phyloP scores from a whole-genome alignment of 92 coral and sea anemone species.

The Porites evermanni region DNA sequence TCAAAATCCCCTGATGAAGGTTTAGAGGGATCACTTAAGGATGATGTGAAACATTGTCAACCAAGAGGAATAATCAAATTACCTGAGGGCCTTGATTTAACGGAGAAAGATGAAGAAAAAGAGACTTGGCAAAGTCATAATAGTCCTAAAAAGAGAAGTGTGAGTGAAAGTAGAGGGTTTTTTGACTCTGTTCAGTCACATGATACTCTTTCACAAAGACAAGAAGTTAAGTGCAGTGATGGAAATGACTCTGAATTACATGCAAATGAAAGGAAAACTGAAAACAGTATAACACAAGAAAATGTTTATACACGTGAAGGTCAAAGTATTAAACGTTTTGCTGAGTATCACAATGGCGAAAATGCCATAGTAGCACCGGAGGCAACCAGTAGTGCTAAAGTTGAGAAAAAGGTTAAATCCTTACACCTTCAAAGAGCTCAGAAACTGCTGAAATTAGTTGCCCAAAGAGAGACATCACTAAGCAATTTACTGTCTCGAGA shows the following conservation, averaged over 20 bases:
- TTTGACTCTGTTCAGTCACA: slow-evolving; percentile 17
- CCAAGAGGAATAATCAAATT: slow-evolving; percentile 79
- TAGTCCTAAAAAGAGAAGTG: not conserved
- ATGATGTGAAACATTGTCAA: not conserved
- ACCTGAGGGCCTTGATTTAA: slow-evolving; percentile 72
- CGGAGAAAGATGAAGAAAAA: slow-evolving; percentile 12
- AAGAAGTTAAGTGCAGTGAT: slow-evolving; percentile 3
- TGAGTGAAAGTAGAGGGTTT: slow-evolving; percentile 18
- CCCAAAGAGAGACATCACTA: slow-evolving; percentile 59
- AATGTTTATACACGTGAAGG: not conserved
- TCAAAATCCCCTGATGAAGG: slow-evolving; percentile 8
- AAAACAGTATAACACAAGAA: slow-evolving; percentile 3
- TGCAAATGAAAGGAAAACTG: not conserved
- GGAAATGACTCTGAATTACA: not conserved
- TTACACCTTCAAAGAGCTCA: slow-evolving; percentile 79
- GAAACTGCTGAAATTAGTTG: slow-evolving; percentile 61
- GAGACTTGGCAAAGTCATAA: not conserved
- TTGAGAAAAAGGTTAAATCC: slow-evolving; percentile 70
- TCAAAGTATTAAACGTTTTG: not conserved
- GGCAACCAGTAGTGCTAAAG: slow-evolving; percentile 23
- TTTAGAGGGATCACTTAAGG: slow-evolving; percentile 12
- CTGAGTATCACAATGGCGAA: not conserved
- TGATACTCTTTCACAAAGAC: not conserved
- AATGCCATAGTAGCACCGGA: not conserved
- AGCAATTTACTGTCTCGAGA: slow-evolving; percentile 72